A percentile compares a stretch with the other conserved stretches of the same genome.
Evolutionary conservation across 2,888 invertebrate genomes (phyloP).

Genomic region (Chrysopilus asiliformis): DNA sequence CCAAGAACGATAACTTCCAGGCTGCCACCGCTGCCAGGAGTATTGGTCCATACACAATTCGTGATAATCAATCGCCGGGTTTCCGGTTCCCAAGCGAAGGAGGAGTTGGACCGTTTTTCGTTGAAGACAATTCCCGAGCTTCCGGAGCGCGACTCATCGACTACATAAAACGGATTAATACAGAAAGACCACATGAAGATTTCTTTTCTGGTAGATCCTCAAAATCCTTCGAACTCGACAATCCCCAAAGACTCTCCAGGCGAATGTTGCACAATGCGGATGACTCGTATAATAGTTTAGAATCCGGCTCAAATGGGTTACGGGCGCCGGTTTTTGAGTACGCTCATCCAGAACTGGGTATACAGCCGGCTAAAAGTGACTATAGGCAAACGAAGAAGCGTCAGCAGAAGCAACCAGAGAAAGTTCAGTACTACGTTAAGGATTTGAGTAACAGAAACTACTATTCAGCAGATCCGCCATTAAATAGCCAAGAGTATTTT

Average conservation of each 20-base stretch:
- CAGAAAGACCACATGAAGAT: constrained; percentile 47
- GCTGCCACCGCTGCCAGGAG: constrained; percentile 23
- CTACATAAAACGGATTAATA: constrained; percentile 53
- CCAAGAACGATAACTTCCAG: constrained; percentile 46
- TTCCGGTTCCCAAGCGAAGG: too few relatives aligned
- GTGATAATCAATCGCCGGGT: constrained; percentile 38
- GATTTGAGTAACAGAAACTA: constrained; percentile 23
- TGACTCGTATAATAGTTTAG: constrained; percentile 45
- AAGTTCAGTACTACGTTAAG: constrained; percentile 19
- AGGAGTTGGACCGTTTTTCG: constrained; percentile 47
- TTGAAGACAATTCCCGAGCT: constrained; percentile 46
- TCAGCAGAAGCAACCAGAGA: constrained; percentile 17
- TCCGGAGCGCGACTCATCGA: constrained; percentile 47
- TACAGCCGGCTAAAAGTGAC: constrained; percentile 55
- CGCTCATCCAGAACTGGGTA: constrained; percentile 65
- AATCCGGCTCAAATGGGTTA: constrained; percentile 59
- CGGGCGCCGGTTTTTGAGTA: constrained; percentile 64
- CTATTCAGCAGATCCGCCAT: constrained; percentile 21
- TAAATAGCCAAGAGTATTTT: constrained; percentile 32
- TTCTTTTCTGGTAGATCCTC: constrained; percentile 43
- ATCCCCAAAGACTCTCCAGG: constrained; percentile 21
- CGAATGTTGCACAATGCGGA: constrained; percentile 58
- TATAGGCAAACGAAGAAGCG: constrained; percentile 22
- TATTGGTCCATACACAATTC: constrained; percentile 45
- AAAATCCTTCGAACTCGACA: constrained; percentile 12